Percentiles rank a stretch among this genome's conserved stretches.
Conservation (phyloP, 1,140 invertebrate species). For the Brachionus sp. region DNA sequence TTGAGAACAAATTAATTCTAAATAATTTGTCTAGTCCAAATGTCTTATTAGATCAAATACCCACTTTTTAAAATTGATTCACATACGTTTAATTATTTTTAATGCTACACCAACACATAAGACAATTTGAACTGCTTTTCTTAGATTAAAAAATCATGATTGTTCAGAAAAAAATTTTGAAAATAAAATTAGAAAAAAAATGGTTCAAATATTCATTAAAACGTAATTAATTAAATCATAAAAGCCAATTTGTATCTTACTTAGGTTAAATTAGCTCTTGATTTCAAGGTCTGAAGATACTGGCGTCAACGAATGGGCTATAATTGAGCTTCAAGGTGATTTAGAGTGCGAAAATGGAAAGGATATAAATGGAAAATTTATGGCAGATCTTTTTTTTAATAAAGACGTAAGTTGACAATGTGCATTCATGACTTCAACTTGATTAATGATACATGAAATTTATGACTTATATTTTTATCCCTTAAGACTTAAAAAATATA, state of each 20-base stretch:
- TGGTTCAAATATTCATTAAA: slow-evolving; percentile 45
- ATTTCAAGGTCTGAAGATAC: not conserved
- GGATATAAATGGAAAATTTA: slow-evolving; percentile 65
- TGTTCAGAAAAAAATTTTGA: not conserved
- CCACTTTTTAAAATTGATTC: not conserved
- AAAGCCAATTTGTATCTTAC: not conserved
- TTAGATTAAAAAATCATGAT: too few relatives aligned
- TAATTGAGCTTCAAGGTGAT: slow-evolving; percentile 80
- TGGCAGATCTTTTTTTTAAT: slow-evolving; percentile 76
- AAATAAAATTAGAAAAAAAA: slow-evolving; percentile 22
- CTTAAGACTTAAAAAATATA: not conserved
- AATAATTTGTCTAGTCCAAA: not conserved
- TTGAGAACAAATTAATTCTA: not conserved
- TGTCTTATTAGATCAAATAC: not conserved
- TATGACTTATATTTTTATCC: not conserved
- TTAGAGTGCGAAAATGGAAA: slow-evolving; percentile 66
- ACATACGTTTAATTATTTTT: not conserved
- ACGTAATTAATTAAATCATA: not conserved
- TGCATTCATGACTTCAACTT: not conserved
- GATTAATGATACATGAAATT: not conserved
- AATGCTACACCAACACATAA: not conserved
- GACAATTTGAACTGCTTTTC: not conserved
- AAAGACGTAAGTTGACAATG: slow-evolving; percentile 63
- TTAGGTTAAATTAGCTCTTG: not conserved
- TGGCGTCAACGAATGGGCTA: slow-evolving; percentile 66